phyloP scores from a whole-genome alignment of 2,888 invertebrate species.

The Linnaemya vulpina region DNA sequence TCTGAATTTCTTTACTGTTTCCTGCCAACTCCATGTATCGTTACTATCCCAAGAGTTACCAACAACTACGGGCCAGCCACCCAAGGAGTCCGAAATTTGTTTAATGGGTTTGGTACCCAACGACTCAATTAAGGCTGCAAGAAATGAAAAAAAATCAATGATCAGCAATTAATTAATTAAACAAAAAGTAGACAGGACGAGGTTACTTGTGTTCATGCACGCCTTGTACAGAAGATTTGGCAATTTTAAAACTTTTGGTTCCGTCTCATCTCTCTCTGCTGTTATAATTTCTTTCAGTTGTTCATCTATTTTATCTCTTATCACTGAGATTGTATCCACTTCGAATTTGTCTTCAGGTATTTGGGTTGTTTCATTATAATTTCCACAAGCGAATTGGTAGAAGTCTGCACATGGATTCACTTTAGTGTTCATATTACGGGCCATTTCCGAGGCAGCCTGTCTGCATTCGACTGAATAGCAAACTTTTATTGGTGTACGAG shows the following conservation, averaged over 20 bases:
- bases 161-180: not conserved
- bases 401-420: slow-evolving; percentile 77
- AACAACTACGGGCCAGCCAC: slow-evolving; percentile 96
- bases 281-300: slow-evolving; percentile 78
- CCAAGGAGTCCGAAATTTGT: slow-evolving; percentile 88
- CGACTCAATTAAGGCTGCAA: slow-evolving; percentile 89
- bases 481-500: slow-evolving; percentile 79
- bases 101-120: slow-evolving; percentile 89
- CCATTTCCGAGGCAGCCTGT: slow-evolving; percentile 87
- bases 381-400: slow-evolving; percentile 83
- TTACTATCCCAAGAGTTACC: slow-evolving; percentile 89
- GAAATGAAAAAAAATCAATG: not conserved
- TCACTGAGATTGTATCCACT: slow-evolving; percentile 82
- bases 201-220: slow-evolving; percentile 82
- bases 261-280: slow-evolving; percentile 79
- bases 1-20: slow-evolving; percentile 92
- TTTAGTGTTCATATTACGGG: slow-evolving; percentile 86
- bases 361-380: slow-evolving; percentile 86
- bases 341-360: slow-evolving; percentile 73
- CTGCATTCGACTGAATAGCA: slow-evolving; percentile 91
- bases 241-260: slow-evolving; percentile 82
- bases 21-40: slow-evolving; percentile 89
- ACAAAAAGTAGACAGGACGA: slow-evolving; percentile 76
- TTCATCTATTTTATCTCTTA: slow-evolving; percentile 79
- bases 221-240: slow-evolving; percentile 83